Evolutionary conservation across 2,113 vertebrate genomes (phyloP).

Genomic region (Pteruthius melanotis): DNA sequence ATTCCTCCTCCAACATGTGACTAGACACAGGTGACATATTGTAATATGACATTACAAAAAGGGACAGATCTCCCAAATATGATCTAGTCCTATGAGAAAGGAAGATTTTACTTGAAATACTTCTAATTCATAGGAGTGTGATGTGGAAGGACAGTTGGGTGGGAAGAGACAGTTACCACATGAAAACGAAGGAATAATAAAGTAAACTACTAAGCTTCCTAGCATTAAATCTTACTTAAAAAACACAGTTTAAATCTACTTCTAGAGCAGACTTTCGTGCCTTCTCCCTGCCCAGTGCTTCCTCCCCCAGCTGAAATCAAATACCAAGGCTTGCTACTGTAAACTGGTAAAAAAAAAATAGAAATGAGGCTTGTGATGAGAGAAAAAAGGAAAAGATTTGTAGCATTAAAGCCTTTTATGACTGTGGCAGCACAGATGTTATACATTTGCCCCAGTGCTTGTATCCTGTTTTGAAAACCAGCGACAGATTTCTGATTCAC

Average conservation of each 20-base stretch:
- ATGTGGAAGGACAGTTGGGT: background rate
- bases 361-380: background rate
- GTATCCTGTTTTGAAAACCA: conserved; percentile 35
- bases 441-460: background rate
- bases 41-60: background rate
- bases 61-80: background rate
- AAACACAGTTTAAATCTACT: background rate
- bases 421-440: conserved; percentile 1
- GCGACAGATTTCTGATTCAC: background rate
- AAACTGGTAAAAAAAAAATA: background rate
- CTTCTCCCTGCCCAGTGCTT: background rate
- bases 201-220: background rate
- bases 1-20: background rate
- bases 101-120: background rate
- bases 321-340: background rate
- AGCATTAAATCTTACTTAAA: background rate
- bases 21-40: background rate
- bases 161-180: background rate
- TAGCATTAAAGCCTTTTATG: background rate
- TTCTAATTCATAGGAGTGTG: background rate
- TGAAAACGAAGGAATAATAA: background rate
- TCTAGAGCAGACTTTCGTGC: background rate
- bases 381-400: background rate
- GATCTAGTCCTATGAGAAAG: background rate
- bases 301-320: background rate